Evolutionary conservation across 2,797 vertebrate species (phyloP).

Genomic region (Hirundo rustica): DNA sequence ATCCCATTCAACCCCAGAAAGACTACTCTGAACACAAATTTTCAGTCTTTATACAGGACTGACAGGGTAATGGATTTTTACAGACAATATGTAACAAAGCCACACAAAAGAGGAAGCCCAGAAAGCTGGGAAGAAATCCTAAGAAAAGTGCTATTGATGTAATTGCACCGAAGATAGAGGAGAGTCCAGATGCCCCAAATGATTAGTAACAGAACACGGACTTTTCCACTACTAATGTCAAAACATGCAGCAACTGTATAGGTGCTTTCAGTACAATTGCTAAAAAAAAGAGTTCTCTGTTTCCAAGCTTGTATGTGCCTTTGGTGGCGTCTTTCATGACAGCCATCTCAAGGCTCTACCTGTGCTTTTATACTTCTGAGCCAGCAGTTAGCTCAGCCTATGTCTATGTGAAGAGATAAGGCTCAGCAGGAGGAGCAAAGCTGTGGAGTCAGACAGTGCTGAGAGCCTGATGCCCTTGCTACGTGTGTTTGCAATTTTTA

Average conservation of each 20-base stretch:
- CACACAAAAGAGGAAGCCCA: background rate
- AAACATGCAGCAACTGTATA: rapidly evolving
- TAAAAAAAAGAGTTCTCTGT: background rate
- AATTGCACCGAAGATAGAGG: background rate
- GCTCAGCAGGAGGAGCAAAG: background rate
- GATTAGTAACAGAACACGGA: background rate
- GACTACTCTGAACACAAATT: background rate
- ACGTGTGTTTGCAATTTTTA: background rate
- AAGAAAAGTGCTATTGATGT: background rate
- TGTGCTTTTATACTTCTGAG: background rate
- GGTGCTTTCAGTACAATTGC: background rate
- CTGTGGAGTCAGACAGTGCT: background rate
- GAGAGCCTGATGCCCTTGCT: background rate
- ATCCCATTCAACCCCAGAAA: background rate
- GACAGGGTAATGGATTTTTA: background rate
- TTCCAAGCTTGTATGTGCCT: background rate
- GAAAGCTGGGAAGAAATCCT: background rate
- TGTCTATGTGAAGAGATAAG: background rate
- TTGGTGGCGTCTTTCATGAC: background rate
- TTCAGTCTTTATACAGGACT: background rate
- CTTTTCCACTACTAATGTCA: background rate
- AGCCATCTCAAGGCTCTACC: background rate
- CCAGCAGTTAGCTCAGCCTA: background rate
- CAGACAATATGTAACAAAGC: background rate
- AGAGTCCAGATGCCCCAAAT: background rate